Base-by-base conservation (phyloP, 1,140 invertebrate species). In the Mylabris phalerata region DNA sequence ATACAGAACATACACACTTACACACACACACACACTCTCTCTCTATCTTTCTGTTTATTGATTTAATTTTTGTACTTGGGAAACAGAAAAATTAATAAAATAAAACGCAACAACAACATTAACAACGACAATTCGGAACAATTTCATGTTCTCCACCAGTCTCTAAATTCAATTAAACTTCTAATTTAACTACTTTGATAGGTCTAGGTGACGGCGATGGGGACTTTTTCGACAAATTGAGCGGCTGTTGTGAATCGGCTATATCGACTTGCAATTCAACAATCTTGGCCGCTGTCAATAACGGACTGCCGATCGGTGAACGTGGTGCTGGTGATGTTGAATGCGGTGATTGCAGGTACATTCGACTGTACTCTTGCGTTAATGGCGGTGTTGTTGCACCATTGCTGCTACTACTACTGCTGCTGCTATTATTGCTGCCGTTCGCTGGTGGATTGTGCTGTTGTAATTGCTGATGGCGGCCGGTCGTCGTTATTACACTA, bases 181-280 rank as follows among this genome's bases (percentile, higher is more conserved):
- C 81, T 64, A 82, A 74, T 19, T 77, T 80, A 4, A 82, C 73
- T 0, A 79, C 78, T 63, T 81, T 82, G 3, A 80, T 67, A 38
- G 82, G 82, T 62, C 80, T 75, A 10, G 84, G 84, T 58, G 85
- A 84, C 61, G 89, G 87, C 64, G 88, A 87, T 57, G 89, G 88
- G 58, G 89, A 89, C 74, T 93, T 92, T 77, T 92, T 92, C 66
- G 89, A 92, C 50, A 93, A 80, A 77, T 93, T 93, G 43, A 93
- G 77, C 39, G 90, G 89, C 71, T 91, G 88, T 63, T 87, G 88
- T 55, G 86, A 84, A 70, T 90, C 87, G 51, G 86, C 84, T 57
- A 88, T 87, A 70, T 87, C 87, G 58, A 91, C 87, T 71, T 90
- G 88, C 49, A 92, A 79, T 70, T 90, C 88, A 70, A 91, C 80